Conservation (phyloP, 2,113 vertebrate species). For the Synodontis membranacea region DNA sequence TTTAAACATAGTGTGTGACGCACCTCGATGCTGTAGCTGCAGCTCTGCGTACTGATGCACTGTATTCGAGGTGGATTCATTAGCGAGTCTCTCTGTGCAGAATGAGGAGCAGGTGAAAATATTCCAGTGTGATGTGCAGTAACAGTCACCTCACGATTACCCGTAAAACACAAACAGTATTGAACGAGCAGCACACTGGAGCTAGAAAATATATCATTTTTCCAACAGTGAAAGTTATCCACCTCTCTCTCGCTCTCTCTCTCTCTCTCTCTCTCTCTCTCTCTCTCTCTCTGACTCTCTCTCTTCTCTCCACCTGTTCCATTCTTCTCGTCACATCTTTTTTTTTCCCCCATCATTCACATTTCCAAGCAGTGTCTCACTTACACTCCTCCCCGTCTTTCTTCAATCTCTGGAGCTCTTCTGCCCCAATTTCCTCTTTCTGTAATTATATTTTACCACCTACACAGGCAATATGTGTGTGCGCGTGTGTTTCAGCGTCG, state of each 20-base stretch:
- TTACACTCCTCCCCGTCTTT: neutral
- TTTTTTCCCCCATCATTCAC: constrained; percentile 45
- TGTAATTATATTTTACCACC: constrained; percentile 37
- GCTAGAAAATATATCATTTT: too few relatives aligned
- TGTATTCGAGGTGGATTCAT: neutral
- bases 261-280: neutral
- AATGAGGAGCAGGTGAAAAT: neutral
- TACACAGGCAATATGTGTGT: constrained; percentile 39
- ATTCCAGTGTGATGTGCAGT: too few relatives aligned
- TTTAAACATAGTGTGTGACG: neutral
- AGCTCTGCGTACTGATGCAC: neutral
- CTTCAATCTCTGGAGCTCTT: constrained; percentile 25
- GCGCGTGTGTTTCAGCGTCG: constrained; percentile 29
- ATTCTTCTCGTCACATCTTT: neutral
- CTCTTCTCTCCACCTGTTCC: neutral
- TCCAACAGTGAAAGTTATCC: neutral
- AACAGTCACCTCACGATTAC: neutral
- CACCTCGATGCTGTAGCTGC: neutral
- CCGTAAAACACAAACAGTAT: neutral
- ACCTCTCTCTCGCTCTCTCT: neutral
- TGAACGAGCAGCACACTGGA: neutral
- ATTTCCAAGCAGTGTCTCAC: constrained; percentile 45
- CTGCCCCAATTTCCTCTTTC: constrained; percentile 36
- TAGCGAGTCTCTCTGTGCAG: neutral
- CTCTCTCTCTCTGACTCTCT: neutral